Evolutionary conservation across 2,888 invertebrate species (phyloP), one percentile per base, ranked within the genome.

Genomic region (Conops quadrifasciatus): DNA sequence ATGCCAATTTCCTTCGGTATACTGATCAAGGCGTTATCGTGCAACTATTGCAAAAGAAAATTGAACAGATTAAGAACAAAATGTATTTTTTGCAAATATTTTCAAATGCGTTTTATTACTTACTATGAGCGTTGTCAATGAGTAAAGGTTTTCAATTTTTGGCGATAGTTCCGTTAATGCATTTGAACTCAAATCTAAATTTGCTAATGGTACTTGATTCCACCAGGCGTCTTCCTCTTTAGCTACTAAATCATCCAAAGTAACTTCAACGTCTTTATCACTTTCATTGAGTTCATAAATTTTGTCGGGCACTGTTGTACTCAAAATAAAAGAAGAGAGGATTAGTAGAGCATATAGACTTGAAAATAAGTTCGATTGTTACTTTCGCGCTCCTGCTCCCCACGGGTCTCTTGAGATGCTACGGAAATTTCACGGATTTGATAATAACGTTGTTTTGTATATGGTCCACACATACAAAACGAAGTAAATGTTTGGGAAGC

Each of bases 181-280:
- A 85, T 94, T 94, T 16, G 91, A 92, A 81, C 93, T 93, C 69
- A 94, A 87, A 85, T 95, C 94, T 75, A 96, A 88, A 78, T 90
- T 91, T 73, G 90, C 91, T 26, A 96, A 86, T 2, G 93, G 91
- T 78, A 92, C 91, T 79, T 92, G 90, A 82, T 93, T 94, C 95
- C 95, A 95, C 96, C 96, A 96, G 75, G 88, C 89, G 75, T 89
- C 89, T 63, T 89, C 88, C 51, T 89, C 88, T 65, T 89, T 88
- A 13, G 81, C 79, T 28, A 79, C 78, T n/a, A 85, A 67, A 11
- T 80, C 70, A 30, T 89, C 89, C 67, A 89, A 83, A 75, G 87
- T 87, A 9, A 87, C 86, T 60, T 90, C 89, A 76, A 89, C 88
- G 72, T 90, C 89, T 19, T 90, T 89, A 70, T 90, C 89, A 72